These are phyloP conservation scores for Drosophila tropicalis DNA, from an alignment of 1,140 invertebrate species.

Conservation along the genomic window DNA sequence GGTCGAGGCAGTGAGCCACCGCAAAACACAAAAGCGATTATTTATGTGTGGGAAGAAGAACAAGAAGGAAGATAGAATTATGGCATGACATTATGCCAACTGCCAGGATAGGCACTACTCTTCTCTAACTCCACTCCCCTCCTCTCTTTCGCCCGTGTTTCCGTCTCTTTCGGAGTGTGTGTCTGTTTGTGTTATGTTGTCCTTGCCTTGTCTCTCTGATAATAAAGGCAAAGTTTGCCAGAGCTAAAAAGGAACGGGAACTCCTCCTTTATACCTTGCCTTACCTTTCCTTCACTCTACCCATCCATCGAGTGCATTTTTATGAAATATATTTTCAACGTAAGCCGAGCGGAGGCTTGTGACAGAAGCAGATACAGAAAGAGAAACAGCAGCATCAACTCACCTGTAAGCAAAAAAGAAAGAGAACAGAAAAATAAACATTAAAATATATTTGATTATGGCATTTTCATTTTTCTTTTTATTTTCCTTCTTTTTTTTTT, in stretches of 20 bases:
- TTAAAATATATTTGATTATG: conserved; percentile 80
- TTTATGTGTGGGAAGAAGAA: conserved; percentile 53
- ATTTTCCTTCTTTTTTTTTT: neutral
- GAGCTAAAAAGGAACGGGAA: conserved; percentile 19
- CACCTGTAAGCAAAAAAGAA: conserved; percentile 66
- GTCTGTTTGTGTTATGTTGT: conserved; percentile 37
- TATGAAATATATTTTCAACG: conserved; percentile 56
- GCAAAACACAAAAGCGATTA: conserved; percentile 71
- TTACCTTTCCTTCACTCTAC: conserved; percentile 4
- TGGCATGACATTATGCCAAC: conserved; percentile 35
- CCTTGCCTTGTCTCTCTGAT: conserved; percentile 63
- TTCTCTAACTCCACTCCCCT: conserved; percentile 14
- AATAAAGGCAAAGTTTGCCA: conserved; percentile 73
- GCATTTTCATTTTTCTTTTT: conserved; percentile 28
- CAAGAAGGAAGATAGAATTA: neutral
- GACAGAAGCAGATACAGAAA: conserved; percentile 16
- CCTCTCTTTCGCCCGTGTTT: too few species aligned
- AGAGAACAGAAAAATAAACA: conserved; percentile 67
- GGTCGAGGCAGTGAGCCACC: conserved; percentile 6
- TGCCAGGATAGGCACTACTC: conserved; percentile 38
- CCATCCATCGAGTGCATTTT: conserved; percentile 42
- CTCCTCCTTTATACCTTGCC: conserved; percentile 10
- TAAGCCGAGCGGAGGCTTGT: conserved; percentile 32
- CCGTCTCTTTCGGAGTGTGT: neutral
- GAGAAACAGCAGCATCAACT: conserved; percentile 39